Conservation (phyloP, 2,797 vertebrate species). For the Taeniopygia guttata region DNA sequence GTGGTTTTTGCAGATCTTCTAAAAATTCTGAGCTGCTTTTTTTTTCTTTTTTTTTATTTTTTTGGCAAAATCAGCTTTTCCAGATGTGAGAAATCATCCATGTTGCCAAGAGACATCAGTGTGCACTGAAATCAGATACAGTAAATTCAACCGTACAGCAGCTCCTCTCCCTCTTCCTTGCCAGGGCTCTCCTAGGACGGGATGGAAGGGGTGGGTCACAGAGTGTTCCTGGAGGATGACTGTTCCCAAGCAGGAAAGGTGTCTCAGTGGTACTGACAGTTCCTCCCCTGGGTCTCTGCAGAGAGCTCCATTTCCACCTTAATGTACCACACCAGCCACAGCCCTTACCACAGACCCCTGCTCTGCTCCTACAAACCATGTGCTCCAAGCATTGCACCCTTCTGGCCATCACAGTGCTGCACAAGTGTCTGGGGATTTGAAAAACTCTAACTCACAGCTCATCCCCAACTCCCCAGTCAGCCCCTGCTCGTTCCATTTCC, state of each 20-base stretch:
- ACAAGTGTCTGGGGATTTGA: accelerated
- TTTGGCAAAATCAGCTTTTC: neutral
- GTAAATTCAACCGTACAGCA: neutral
- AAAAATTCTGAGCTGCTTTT: neutral
- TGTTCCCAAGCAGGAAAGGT: neutral
- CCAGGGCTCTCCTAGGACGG: neutral
- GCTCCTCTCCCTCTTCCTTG: neutral
- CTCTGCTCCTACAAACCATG: neutral
- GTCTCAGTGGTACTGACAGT: neutral
- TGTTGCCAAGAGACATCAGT: neutral
- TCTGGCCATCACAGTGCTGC: neutral
- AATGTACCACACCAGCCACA: neutral
- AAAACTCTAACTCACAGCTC: neutral
- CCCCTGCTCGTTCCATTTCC: neutral
- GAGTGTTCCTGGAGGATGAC: neutral
- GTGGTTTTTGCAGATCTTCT: neutral
- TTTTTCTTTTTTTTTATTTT: neutral
- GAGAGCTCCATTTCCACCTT: neutral
- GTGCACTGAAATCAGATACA: neutral
- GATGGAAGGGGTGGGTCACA: neutral
- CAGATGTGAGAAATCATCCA: neutral
- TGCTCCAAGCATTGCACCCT: neutral
- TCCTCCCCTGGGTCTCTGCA: neutral
- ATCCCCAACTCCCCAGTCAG: neutral
- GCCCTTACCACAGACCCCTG: neutral